Base-by-base conservation (phyloP, 2,888 invertebrate genomes). In the Lasioglossum oenotherae region DNA sequence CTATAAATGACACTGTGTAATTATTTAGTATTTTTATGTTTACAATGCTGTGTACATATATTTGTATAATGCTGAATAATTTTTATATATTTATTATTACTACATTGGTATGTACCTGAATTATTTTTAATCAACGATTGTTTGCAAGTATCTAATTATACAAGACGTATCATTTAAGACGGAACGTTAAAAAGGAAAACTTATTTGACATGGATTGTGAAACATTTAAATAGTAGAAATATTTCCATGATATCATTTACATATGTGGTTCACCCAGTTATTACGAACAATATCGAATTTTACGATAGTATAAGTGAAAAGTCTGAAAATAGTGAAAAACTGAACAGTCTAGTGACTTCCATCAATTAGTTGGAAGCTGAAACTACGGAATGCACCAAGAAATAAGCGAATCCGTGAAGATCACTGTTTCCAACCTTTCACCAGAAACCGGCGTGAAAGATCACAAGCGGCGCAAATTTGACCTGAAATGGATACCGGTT, bases 401-500 rank as follows among this genome's bases (percentile, higher is more conserved):
- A 73, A 73, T 27, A 49, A 16, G 27, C 57, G 64, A 46, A 67
- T 67, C 41, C 10, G 35, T 19, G 38, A 67, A 27, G 41, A 72
- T 76, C 44, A 10, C 16, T 71, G 78, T 82, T 84, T 86, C 74
- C 60, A 76, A 49, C 35, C 74, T 81, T 27, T 2, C 35, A 44
- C 49, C 4, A 31, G 4, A 41, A 82, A 46, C 49, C 57, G 53
- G 73, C 79, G 78, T 78, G 83, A 77, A 80, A 35, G 75, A 76
- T 83, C 74, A 80, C 83, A 80, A 86, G 87, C 88, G 85, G 82
- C 79, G 89, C 91, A 88, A 93, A 92, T 92, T 88, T 89, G 79
- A 90, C 91, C 90, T 92, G 92, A 92, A 80, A 92, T 88, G 92
- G 91, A 91, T 92, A 92, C 90, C 86, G 78, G 83, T 84, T 60